Base-by-base conservation (phyloP, 2,113 vertebrate genomes). In the Boleophthalmus pectinirostris region DNA sequence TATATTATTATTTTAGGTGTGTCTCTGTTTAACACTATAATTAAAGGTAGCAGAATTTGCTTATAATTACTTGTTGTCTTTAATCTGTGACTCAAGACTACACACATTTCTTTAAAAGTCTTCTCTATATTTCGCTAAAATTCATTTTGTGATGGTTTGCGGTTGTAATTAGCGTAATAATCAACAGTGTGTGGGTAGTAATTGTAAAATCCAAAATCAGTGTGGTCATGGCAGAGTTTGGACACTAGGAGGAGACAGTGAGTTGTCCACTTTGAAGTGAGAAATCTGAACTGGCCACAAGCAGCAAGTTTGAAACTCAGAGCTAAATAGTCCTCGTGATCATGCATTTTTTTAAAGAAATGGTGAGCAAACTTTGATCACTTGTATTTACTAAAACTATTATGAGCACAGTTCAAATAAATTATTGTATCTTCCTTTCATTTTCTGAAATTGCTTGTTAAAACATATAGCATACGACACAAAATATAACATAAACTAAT, bases 211-310 rank as follows among this genome's bases (percentile, higher is more conserved):
- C 3, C 47, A 18, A 16, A 11, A n/a, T 2, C 8, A 29, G 16
- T n/a, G 9, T n/a, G 68, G 23, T 38, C 60, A 1, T 47, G 11
- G 25, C 38, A 57, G 20, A 23, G 21, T 61, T 81, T 29, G 43
- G 60, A 69, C 77, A 83, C 68, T 74, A 82, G 69, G 57, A 58
- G 77, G 74, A 23, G 72, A 66, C 72, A 61, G 69, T 74, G 45
- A 76, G 60, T 73, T 2, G 20, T 56, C 12, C 33, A 64, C 29
- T n/a, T 69, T 7, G 23, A 63, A 53, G 7, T 18, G 14, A 61
- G 60, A 29, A 58, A 58, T 58, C 56, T 58, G 23, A 64, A 64
- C 33, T 38, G 61, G 13, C 9, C 60, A 63, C 33, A n/a, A 5
- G 43, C 13, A 1, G 33, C 1, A 33, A 35, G 9, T 6, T 15